A percentile compares a stretch with the other conserved stretches of the same genome.
Evolutionary conservation across 2,888 invertebrate genomes (phyloP).

Genomic region (Yponomeuta malinellus): DNA sequence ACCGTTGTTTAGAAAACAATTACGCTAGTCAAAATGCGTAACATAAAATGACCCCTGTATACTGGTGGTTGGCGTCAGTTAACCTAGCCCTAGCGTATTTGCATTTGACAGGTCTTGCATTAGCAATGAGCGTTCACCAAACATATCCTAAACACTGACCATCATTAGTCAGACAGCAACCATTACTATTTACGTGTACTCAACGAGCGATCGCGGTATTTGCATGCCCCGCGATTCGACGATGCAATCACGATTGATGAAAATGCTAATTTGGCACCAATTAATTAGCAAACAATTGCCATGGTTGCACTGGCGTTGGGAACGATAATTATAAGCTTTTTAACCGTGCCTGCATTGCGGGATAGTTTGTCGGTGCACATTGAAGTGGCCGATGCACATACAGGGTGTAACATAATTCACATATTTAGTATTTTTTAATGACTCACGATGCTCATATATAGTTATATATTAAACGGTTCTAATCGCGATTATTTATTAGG

Average conservation of each 20-base stretch:
- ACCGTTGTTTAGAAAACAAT: too few relatives aligned
- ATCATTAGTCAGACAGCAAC: not conserved
- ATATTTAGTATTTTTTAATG: too few relatives aligned
- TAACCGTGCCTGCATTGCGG: conserved; percentile 1
- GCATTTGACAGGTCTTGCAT: conserved; percentile 8
- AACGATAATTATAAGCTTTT: conserved; percentile 11
- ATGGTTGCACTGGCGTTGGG: conserved; percentile 21
- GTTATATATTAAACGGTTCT: too few relatives aligned
- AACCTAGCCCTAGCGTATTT: not conserved
- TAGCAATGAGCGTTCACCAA: too few relatives aligned
- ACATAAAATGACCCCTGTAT: too few relatives aligned
- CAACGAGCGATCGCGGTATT: conserved; percentile 4
- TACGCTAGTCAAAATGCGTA: too few relatives aligned
- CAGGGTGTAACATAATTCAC: too few relatives aligned
- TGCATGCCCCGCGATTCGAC: conserved; percentile 12
- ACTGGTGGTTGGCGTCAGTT: not conserved
- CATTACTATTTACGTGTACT: not conserved
- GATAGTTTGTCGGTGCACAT: not conserved
- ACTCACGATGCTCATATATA: too few relatives aligned
- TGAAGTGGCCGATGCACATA: not conserved
- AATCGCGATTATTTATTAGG: too few relatives aligned
- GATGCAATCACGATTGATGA: conserved; percentile 32
- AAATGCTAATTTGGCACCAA: conserved; percentile 50
- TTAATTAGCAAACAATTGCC: conserved; percentile 49
- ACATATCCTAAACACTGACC: not conserved